phyloP scores from a whole-genome alignment of 1,140 invertebrate genomes.

The Atopsyche davidsoni region DNA sequence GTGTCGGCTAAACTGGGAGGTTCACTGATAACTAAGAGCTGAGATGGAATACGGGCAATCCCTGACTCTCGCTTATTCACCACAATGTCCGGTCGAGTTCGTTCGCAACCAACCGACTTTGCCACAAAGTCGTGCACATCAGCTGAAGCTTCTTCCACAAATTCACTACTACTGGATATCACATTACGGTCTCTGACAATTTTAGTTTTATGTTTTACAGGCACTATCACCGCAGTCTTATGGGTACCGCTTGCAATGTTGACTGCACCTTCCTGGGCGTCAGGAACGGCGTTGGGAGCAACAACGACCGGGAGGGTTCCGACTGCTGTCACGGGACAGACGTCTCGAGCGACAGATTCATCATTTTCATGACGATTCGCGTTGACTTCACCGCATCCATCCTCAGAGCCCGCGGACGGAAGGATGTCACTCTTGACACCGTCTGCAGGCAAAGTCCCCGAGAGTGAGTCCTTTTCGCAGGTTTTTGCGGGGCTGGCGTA shows the following conservation, averaged over 20 bases:
- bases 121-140: constrained; percentile 6
- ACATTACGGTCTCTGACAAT: constrained; percentile 13
- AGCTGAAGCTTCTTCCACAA: background rate
- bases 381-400: background rate
- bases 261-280: constrained; percentile 8
- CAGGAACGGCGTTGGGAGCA: background rate
- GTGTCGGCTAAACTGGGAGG: background rate
- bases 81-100: constrained; percentile 2
- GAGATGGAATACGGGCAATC: no score
- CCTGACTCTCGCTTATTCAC: background rate
- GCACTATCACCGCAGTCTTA: constrained; percentile 22
- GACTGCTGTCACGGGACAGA: constrained; percentile 1
- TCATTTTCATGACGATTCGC: background rate
- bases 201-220: constrained; percentile 23
- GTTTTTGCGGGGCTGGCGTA: no score
- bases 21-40: no score
- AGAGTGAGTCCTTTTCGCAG: background rate
- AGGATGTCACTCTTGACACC: background rate
- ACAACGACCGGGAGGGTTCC: background rate
- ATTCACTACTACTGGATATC: constrained; percentile 6
- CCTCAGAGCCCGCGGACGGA: constrained; percentile 13
- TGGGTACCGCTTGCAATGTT: constrained; percentile 14
- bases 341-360: background rate
- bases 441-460: background rate
- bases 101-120: constrained; percentile 5